Conservation (phyloP, 2,113 vertebrate genomes). For the Ochotona curzoniae region DNA sequence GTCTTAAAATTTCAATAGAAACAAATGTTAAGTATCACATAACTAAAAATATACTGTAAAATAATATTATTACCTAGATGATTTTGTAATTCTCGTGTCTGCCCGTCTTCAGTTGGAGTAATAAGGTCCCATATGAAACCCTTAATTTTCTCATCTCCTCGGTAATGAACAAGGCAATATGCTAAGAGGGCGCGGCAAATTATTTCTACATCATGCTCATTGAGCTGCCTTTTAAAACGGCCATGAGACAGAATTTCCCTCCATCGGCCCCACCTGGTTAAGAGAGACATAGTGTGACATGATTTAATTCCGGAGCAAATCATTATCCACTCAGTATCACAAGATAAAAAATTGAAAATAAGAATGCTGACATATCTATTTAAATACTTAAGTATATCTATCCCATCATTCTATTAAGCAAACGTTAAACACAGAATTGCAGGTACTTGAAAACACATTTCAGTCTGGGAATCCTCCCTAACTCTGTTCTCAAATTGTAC, state of each 20-base stretch:
- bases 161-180: conserved; percentile 97
- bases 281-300: not conserved
- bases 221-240: conserved; percentile 97
- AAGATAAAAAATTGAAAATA: conserved; percentile 12
- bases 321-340: not conserved
- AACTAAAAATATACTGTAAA: not conserved
- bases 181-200: conserved; percentile 96
- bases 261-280: conserved; percentile 96
- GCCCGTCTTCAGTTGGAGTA: conserved; percentile 95
- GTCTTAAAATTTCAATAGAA: conserved; percentile 11
- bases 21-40: not conserved
- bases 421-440: conserved; percentile 9
- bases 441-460: not conserved
- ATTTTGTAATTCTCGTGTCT: conserved; percentile 96
- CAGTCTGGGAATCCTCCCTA: no score
- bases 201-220: conserved; percentile 96
- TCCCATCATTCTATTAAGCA: not conserved
- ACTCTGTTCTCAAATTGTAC: no score
- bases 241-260: conserved; percentile 97
- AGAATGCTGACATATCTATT: not conserved
- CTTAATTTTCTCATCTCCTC: conserved; percentile 99
- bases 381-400: conserved; percentile 6
- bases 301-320: not conserved
- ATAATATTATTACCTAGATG: conserved; percentile 90
- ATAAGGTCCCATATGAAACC: conserved; percentile 99